phyloP scores from a whole-genome alignment of 1,140 invertebrate genomes.

The Leptinotarsa texana region DNA sequence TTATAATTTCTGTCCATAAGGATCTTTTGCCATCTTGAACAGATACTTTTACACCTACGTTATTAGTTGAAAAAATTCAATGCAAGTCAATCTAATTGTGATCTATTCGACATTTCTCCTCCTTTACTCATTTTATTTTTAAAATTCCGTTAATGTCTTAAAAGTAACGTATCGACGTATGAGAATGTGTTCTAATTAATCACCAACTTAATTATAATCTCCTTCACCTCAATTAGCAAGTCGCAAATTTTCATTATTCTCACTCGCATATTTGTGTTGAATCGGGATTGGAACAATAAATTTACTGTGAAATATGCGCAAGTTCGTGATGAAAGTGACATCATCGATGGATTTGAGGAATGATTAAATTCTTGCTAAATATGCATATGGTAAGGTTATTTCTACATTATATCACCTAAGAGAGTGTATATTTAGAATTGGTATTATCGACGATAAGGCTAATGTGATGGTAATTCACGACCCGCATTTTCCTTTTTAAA shows the following conservation, averaged over 20 bases:
- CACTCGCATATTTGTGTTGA: neutral
- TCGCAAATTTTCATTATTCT: neutral
- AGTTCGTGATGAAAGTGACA: constrained; percentile 14
- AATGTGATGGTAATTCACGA: no score
- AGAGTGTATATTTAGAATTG: neutral
- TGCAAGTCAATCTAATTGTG: no score
- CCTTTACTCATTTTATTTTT: no score
- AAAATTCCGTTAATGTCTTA: no score
- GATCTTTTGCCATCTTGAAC: no score
- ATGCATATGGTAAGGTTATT: constrained; percentile 10
- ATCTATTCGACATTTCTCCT: no score
- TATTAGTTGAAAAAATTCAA: no score
- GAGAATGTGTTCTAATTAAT: no score
- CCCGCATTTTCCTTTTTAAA: no score
- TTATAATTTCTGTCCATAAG: no score
- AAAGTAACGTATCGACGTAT: no score
- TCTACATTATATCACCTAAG: neutral
- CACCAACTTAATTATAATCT: neutral
- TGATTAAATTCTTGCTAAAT: constrained; percentile 6
- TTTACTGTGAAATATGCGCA: constrained; percentile 11
- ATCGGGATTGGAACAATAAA: neutral
- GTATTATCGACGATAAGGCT: neutral
- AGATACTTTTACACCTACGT: no score
- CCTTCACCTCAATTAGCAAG: neutral
- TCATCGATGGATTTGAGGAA: constrained; percentile 10